Conservation (phyloP, 1,140 invertebrate genomes). For the Drusus annulatus region DNA sequence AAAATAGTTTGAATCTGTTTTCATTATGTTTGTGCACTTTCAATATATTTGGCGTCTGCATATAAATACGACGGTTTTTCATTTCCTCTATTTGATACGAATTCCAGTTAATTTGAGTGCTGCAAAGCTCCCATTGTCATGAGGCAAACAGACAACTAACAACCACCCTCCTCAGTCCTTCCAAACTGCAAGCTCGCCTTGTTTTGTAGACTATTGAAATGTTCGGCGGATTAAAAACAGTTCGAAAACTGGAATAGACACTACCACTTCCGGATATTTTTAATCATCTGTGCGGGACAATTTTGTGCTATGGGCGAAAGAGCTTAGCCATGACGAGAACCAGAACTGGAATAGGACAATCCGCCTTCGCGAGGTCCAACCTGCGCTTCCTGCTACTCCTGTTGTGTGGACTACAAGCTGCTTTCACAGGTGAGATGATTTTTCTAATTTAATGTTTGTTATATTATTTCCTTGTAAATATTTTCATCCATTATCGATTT, state of each 20-base stretch:
- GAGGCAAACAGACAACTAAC: not conserved
- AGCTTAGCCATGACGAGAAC: slow-evolving; percentile 1
- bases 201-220: slow-evolving; percentile 7
- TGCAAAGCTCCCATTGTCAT: not conserved
- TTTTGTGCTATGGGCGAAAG: not conserved
- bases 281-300: slow-evolving; percentile 15
- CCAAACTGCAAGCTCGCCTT: slow-evolving; percentile 10
- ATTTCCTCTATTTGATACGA: not conserved
- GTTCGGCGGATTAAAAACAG: slow-evolving; percentile 2
- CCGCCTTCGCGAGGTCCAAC: not conserved
- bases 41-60: not conserved
- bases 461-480: no score
- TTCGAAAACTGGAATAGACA: slow-evolving; percentile 23
- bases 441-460: no score
- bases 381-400: not conserved
- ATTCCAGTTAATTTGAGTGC: slow-evolving; percentile 14
- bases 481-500: no score
- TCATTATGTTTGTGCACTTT: no score
- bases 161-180: not conserved
- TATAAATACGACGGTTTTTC: not conserved
- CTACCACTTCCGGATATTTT: not conserved
- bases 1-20: no score
- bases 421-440: not conserved
- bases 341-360: slow-evolving; percentile 11
- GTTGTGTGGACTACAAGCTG: not conserved